Base-by-base conservation (phyloP, 1,140 invertebrate species). In the Oedothorax gibbosus region DNA sequence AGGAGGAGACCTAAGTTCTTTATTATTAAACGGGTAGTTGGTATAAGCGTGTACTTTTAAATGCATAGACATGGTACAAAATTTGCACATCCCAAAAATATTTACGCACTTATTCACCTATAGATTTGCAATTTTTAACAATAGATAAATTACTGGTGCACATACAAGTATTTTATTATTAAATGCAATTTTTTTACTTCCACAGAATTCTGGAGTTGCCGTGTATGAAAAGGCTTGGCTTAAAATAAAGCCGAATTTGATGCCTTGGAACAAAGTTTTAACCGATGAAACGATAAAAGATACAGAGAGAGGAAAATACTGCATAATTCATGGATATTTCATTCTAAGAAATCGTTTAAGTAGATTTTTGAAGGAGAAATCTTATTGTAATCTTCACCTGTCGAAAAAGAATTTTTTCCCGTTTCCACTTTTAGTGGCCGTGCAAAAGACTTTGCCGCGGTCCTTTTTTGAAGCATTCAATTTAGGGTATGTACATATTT, bases 321-420 rank as follows among this genome's bases (percentile, higher is more conserved):
- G 78, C 4, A 15, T 71, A 12, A 69, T 80, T 20, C 78, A 80
- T 9, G 78, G 78, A 1, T 66, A 80, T 49, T 15, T 80, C 7
- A 80, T 80, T 8, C 21, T 80, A 5, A 71, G 71, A 50, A 54
- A 50, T 8, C n/a, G 51, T 12, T 15, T 71, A 10, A 80, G 53
- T 11, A 20, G 12, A 12, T 80, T 49, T 20, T 80, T 57, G 21
- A 71, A 12, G 7, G 57, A 56, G 14, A 54, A 7, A 8, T 53
- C 51, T 18, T 49, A 65, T 0, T 80, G 78, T n/a, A 80, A 80
- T 35, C 18, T 80, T n/a, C 66, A 80, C 71, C 35, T 80, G 0
- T 80, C 78, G 9, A 49, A 80, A n/a, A 69, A 80, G 2, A 49
- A 80, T 21, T 80, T 80, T 50, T 80, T 69, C 50, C 78, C 78